phyloP scores from a whole-genome alignment of 2,113 vertebrate genomes.

The Echinops telfairi region DNA sequence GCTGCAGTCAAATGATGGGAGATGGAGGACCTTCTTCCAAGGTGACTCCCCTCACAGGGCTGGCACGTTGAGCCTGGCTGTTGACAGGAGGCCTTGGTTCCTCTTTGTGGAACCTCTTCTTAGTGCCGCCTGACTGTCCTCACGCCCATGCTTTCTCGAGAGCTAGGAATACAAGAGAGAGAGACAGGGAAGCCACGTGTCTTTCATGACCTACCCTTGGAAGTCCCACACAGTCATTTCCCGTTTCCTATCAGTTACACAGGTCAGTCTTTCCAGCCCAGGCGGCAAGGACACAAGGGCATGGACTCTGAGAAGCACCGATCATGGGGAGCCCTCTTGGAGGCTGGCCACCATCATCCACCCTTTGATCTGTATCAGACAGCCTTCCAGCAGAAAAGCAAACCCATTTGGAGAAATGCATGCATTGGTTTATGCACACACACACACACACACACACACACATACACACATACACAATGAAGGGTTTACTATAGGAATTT shows the following conservation, averaged over 20 bases:
- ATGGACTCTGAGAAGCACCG: neutral
- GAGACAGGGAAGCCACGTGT: neutral
- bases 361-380: neutral
- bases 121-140: neutral
- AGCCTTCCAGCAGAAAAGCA: neutral
- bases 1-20: neutral
- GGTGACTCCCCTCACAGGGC: neutral
- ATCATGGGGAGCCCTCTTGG: neutral
- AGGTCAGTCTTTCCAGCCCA: neutral
- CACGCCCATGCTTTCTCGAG: neutral
- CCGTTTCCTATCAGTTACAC: neutral
- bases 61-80: neutral
- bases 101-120: neutral
- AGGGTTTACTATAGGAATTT: neutral
- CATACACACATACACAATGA: too few relatives aligned
- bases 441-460: neutral
- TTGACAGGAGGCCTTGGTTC: neutral
- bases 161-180: neutral
- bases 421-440: too few relatives aligned
- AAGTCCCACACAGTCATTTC: neutral
- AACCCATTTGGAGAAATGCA: neutral
- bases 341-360: too few relatives aligned
- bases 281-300: neutral
- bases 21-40: neutral
- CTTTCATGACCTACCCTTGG: neutral